Base-by-base conservation (phyloP, 2,797 vertebrate species). In the Sebastolobus altivelis region DNA sequence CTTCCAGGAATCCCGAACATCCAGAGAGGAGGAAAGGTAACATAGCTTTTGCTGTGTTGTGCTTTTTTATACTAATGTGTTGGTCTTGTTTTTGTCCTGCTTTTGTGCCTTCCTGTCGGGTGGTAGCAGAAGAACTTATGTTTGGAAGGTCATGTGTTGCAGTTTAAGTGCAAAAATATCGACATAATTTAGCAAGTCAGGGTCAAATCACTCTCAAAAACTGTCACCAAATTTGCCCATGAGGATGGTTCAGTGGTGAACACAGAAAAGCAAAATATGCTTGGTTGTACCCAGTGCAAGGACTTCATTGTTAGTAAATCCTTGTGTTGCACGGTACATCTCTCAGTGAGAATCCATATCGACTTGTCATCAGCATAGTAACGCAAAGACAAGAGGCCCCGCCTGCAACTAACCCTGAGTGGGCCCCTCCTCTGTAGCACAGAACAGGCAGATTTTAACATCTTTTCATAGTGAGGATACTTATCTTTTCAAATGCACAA, bases 11-110 rank as follows among this genome's bases (percentile, higher is more conserved):
- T 29, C 71, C 18, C 8, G 27, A 5, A 20, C 37, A 78, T 8
- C 66, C 78, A 79, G 54, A 89, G 62, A 86, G 83, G 81, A 88
- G 80, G 72, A 83, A 86, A 90, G 90, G 92, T 94, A 86, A 73
- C 88, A 14, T 1, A 16, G 25, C 16, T 76, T 72, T 29, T 40
- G 4, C 12, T 65, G 2, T 3, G 1, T 7, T 65, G 2, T 14
- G 8, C 18, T 43, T 65, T 37, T 29, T 65, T 60, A 5, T 8
- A 25, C 25, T 66, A n/a, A 22, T 62, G 35, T 33, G 65, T 72
- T 35, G 9, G 9, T 12, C 13, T 33, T 40, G n/a, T 12, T 56
- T 52, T 22, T 27, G 49, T 29, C 12, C n/a, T 22, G 49, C 27
- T 68, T 58, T 40, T 62, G 61, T 73, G 49, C 5, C 73, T 59